Evolutionary conservation across 2,113 vertebrate species (phyloP).

Genomic region (Sinocyclocheilus rhinocerous): DNA sequence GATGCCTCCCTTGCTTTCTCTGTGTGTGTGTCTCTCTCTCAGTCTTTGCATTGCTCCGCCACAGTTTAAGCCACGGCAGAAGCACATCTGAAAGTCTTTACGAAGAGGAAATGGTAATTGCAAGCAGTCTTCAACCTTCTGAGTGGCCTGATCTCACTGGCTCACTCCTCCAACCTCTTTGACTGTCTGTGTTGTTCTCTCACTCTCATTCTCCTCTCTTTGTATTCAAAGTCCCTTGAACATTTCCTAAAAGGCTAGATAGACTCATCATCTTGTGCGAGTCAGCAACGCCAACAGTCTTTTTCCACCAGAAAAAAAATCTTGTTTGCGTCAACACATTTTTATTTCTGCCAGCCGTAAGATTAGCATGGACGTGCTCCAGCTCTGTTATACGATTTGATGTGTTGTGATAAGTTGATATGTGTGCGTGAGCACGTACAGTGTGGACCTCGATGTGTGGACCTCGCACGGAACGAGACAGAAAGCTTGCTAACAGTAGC

Average conservation of each 20-base stretch:
- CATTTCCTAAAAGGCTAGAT: slow-evolving; percentile 58
- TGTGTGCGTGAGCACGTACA: slow-evolving; percentile 43
- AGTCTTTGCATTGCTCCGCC: slow-evolving; percentile 53
- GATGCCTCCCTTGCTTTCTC: slow-evolving; percentile 17
- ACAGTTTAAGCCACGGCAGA: slow-evolving; percentile 66
- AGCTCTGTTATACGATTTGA: slow-evolving; percentile 30
- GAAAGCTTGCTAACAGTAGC: slow-evolving; percentile 37
- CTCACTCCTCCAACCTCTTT: slow-evolving; percentile 54
- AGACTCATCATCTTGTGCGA: slow-evolving; percentile 59
- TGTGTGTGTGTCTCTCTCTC: not conserved
- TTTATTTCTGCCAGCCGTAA: slow-evolving; percentile 10
- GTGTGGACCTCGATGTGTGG: not conserved
- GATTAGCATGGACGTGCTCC: slow-evolving; percentile 48
- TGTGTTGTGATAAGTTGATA: slow-evolving; percentile 45
- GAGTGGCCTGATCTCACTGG: slow-evolving; percentile 69
- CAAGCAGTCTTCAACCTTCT: slow-evolving; percentile 70
- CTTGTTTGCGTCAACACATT: slow-evolving; percentile 33
- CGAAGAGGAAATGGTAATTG: slow-evolving; percentile 75
- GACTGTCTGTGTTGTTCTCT: slow-evolving; percentile 58
- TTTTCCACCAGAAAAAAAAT: slow-evolving; percentile 30
- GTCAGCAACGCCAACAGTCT: slow-evolving; percentile 40
- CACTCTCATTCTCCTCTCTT: slow-evolving; percentile 55
- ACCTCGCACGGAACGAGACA: slow-evolving; percentile 9
- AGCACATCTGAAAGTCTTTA: slow-evolving; percentile 78
- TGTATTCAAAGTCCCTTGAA: slow-evolving; percentile 64